These are phyloP conservation scores for Heptranchias perlo DNA, from an alignment of 2,113 vertebrate species.

Conservation along the genomic window DNA sequence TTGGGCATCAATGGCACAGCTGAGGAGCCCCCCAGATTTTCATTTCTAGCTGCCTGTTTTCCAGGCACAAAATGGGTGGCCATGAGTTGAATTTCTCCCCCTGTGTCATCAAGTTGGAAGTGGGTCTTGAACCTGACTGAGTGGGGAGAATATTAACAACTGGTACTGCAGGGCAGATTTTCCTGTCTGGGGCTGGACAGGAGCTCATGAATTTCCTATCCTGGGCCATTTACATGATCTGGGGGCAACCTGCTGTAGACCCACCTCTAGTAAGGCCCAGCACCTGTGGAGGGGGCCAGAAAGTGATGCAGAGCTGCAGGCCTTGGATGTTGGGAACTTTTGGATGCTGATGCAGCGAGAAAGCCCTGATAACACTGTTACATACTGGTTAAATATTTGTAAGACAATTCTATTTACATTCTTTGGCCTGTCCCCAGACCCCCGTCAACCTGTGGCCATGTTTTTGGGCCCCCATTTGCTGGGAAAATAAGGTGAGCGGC, in stretches of 20 bases:
- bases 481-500: too few relatives aligned
- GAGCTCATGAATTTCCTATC: neutral
- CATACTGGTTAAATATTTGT: too few relatives aligned
- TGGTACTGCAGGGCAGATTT: neutral
- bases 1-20: neutral
- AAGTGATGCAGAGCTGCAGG: neutral
- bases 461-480: too few relatives aligned
- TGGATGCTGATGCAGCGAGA: neutral
- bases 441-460: too few relatives aligned
- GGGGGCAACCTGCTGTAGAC: neutral
- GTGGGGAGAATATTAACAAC: neutral
- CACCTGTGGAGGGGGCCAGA: neutral
- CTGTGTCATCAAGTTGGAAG: neutral
- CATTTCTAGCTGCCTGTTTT: neutral
- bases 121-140: neutral
- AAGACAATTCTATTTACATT: too few relatives aligned
- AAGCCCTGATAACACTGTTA: too few relatives aligned
- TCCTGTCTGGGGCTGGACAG: neutral
- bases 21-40: neutral
- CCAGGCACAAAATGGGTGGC: neutral
- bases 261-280: neutral
- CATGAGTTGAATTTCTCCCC: neutral
- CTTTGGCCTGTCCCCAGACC: too few relatives aligned
- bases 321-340: neutral
- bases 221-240: neutral